phyloP scores from a whole-genome alignment of 2,113 vertebrate genomes.

The Chascanopsetta lugubris region DNA sequence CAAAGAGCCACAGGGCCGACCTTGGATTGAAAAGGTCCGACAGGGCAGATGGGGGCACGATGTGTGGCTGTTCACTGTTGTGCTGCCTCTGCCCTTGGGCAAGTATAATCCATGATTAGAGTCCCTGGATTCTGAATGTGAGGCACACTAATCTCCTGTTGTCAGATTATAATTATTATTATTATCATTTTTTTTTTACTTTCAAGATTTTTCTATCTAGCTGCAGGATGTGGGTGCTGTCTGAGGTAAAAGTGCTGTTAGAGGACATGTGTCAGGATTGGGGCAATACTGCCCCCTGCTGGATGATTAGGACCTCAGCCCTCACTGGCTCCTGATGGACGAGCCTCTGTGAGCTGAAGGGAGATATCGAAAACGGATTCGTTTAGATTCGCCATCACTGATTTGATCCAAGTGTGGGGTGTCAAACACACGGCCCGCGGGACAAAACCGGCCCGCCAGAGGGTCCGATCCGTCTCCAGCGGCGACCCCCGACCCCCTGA shows the following conservation, averaged over 20 bases:
- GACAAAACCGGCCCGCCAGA: too few species aligned
- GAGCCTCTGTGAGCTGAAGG: too few species aligned
- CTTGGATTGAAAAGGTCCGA: conserved; percentile 24
- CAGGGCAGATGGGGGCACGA: conserved; percentile 5
- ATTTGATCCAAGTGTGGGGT: too few species aligned
- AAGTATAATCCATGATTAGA: conserved; percentile 10
- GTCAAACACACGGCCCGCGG: too few species aligned
- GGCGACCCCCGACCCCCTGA: neutral
- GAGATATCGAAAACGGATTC: too few species aligned
- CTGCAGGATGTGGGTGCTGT: conserved; percentile 20
- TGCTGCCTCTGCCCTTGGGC: neutral
- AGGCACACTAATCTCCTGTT: conserved; percentile 19
- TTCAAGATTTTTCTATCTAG: conserved; percentile 9
- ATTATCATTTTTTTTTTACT: neutral
- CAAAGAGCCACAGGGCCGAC: conserved; percentile 25
- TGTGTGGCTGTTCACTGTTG: neutral
- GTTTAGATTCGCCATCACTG: too few species aligned
- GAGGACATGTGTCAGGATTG: conserved; percentile 1
- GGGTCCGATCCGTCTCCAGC: neutral
- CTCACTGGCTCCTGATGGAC: too few species aligned
- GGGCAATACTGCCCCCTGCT: conserved; percentile 61
- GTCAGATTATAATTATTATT: too few species aligned
- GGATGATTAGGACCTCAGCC: too few species aligned
- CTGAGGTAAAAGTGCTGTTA: conserved; percentile 28
- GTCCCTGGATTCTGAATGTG: neutral